phyloP scores from a whole-genome alignment of 2,113 vertebrate genomes.

The Shinisaurus crocodilurus region DNA sequence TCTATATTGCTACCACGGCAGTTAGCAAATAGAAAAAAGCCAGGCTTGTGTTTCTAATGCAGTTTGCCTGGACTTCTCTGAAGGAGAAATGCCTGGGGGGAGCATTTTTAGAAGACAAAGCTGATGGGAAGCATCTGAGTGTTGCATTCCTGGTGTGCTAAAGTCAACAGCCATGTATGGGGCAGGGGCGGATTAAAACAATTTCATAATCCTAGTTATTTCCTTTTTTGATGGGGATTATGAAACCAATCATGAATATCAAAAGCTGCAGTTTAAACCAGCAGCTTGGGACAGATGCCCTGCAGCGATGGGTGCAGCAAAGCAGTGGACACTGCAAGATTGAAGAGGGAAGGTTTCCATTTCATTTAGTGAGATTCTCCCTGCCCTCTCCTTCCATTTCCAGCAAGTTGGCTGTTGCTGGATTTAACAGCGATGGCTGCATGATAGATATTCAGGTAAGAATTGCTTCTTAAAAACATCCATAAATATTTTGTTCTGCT shows the following conservation, averaged over 20 bases:
- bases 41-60: neutral
- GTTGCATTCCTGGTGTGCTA: neutral
- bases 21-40: neutral
- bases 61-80: fast-evolving
- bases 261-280: slow-evolving; percentile 66
- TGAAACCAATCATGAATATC: slow-evolving; percentile 78
- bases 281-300: slow-evolving; percentile 35
- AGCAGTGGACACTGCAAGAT: neutral
- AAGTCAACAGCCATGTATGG: neutral
- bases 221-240: slow-evolving; percentile 75
- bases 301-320: neutral
- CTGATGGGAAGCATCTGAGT: neutral
- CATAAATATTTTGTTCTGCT: neutral
- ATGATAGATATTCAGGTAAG: slow-evolving; percentile 27
- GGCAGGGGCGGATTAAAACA: slow-evolving; percentile 68
- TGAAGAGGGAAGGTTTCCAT: neutral
- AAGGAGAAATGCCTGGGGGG: neutral
- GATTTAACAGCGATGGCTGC: slow-evolving; percentile 2
- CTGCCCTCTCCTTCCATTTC: neutral
- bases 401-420: neutral
- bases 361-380: neutral
- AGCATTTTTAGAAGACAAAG: slow-evolving; percentile 45
- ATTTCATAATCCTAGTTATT: slow-evolving; percentile 75
- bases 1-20: neutral
- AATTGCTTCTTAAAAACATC: neutral